Evolutionary conservation across 1,140 invertebrate species (phyloP), one percentile per base, ranked within the genome.

Genomic region (Drosophila sp.): DNA sequence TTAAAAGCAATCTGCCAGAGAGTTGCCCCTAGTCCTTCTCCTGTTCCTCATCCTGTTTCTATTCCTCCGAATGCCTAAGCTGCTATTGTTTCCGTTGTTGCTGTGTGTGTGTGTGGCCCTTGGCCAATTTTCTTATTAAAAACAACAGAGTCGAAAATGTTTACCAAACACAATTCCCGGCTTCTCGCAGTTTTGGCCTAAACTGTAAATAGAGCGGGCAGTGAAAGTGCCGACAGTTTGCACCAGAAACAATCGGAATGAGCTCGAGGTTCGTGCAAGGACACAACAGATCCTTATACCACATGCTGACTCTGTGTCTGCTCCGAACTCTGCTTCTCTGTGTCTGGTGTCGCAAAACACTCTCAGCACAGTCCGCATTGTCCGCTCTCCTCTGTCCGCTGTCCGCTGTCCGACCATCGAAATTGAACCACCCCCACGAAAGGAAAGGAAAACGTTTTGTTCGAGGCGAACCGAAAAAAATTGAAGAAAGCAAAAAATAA

Each of bases 71-170:
- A 13, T 50, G 25, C 46, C 27, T 40, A 8, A 2, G 25, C 29
- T 18, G n/a, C 11, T 34, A 14, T 32, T 51, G 48, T 51, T 61
- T 25, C 36, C 18, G 8, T 11, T 65, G 62, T 14, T 25, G 2
- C 11, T 34, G 29, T 18, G 27, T 72, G 48, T 72, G 48, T 78
- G 72, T 76, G 78, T 87, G 82, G 83, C 82, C 82, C 79, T 82
- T 89, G 83, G 82, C 82, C 82, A 87, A 87, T 87, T 87, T 87
- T 87, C 82, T 87, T 87, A 87, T 87, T 87, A 87, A 87, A 89
- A 87, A 87, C 78, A 87, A 87, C 78, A 82, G 82, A 89, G 83
- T 77, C 82, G 78, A 82, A 75, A 89, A 82, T 87, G 82, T 87
- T 87, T 87, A 87, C 82, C 83, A 87, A 87, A 87, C 82, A 87